A percentile compares a stretch with the other conserved stretches of the same genome.
These are phyloP conservation scores for Recurvirostra avosetta DNA, from an alignment of 2,113 vertebrate species.

Conservation along the genomic window DNA sequence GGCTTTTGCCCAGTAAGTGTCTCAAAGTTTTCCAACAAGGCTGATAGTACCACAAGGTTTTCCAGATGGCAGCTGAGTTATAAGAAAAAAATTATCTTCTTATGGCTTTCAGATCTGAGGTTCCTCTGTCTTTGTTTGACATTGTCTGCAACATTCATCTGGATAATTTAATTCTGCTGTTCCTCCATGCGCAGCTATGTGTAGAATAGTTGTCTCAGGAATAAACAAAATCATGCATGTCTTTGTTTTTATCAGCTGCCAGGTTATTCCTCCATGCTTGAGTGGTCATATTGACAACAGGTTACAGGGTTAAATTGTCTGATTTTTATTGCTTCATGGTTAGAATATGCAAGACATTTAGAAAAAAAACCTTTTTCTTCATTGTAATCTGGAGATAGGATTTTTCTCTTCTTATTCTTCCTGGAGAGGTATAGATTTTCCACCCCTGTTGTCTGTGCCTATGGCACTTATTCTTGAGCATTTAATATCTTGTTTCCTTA, in stretches of 20 bases:
- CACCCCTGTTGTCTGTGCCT: not conserved
- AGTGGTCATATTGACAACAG: not conserved
- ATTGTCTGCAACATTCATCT: not conserved
- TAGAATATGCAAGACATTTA: not conserved
- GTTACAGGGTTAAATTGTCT: not conserved
- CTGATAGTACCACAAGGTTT: not conserved
- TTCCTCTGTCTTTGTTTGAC: not conserved
- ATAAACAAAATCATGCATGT: not conserved
- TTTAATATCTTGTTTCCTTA: not conserved
- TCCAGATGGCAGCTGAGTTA: not conserved
- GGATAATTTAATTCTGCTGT: not conserved
- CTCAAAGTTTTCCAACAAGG: not conserved
- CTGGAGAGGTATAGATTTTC: not conserved
- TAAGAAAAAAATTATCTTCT: not conserved
- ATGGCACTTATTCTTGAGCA: not conserved
- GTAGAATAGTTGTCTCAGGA: not conserved
- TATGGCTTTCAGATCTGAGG: not conserved
- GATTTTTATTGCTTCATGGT: not conserved
- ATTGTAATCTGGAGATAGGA: not conserved
- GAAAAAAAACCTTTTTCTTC: not conserved
- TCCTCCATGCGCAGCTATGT: fast-evolving
- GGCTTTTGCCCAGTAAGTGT: not conserved
- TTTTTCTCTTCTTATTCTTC: not conserved
- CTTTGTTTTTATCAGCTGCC: not conserved
- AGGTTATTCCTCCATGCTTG: not conserved